Evolutionary conservation across 2,797 vertebrate genomes (phyloP), one percentile per base, ranked within the genome.

Genomic region (Dryobates pubescens): DNA sequence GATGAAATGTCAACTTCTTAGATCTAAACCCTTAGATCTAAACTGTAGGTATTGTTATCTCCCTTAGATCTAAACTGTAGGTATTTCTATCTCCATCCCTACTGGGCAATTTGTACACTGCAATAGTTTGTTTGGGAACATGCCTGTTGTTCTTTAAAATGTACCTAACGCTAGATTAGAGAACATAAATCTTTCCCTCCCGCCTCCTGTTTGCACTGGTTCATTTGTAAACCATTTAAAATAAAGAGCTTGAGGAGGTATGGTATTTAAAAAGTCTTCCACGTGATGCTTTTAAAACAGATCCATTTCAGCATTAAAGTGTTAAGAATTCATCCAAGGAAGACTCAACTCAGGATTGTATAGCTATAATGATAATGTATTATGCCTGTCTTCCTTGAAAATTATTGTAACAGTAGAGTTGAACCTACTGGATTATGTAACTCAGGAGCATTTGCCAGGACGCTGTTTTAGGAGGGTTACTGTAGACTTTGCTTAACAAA

Each of bases 241-340:
- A 95, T 96, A 97, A 97, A 97, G 91, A 96, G 51, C 65, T 94
- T 94, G 92, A 90, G 75, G 64, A 85, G 94, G 91, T 96, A 86
- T 96, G 94, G 89, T 96, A 96, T 97, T 97, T 96, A 91, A 97
- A 94, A 97, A 97, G 94, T 73, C 94, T 96, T 97, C 97, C 94
- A 96, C 84, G 88, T 96, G 90, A 94, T 96, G 94, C 97, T 97
- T 97, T 96, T 96, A 92, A 97, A 97, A 97, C 96, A 97, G 95
- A 97, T 97, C 96, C 96, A 92, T 97, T 98, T 97, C 94, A 95
- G 77, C 92, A 97, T 97, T 97, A 96, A 96, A 96, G 89, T 96
- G 90, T 97, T 97, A 97, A 93, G 93, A 97, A 97, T 97, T 95
- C 93, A 97, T 92, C 96, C 96, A 97, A 97, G 86, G 85, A 97